phyloP scores from a whole-genome alignment of 2,888 invertebrate species.

The Lampropteryx suffumata region DNA sequence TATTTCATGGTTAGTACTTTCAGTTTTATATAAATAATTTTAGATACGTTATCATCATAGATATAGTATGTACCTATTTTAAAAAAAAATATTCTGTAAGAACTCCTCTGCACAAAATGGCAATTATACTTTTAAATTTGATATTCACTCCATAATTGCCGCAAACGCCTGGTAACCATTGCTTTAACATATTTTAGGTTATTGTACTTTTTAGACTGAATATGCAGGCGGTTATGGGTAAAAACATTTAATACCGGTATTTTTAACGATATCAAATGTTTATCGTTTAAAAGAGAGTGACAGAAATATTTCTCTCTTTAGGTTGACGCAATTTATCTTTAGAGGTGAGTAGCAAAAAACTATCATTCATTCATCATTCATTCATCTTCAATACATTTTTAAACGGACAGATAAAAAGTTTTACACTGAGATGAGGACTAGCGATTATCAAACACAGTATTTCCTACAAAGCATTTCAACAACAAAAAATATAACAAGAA shows the following conservation, averaged over 20 bases:
- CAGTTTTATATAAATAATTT: too few relatives aligned
- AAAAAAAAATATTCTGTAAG: too few relatives aligned
- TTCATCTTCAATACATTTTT: slow-evolving; percentile 66
- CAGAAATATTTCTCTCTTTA: too few relatives aligned
- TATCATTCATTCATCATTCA: slow-evolving; percentile 51
- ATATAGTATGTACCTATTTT: too few relatives aligned
- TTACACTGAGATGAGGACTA: slow-evolving; percentile 71
- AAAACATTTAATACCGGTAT: too few relatives aligned
- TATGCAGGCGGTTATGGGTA: too few relatives aligned
- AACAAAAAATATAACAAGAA: slow-evolving; percentile 69
- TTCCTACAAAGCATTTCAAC: slow-evolving; percentile 67
- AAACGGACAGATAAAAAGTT: slow-evolving; percentile 77
- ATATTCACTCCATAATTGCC: neutral
- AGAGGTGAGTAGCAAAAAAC: slow-evolving; percentile 20
- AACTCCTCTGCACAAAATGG: too few relatives aligned
- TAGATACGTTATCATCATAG: too few relatives aligned
- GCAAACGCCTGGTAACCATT: neutral
- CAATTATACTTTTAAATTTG: too few relatives aligned
- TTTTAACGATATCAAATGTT: too few relatives aligned
- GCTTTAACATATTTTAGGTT: slow-evolving; percentile 11
- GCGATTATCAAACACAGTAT: slow-evolving; percentile 61
- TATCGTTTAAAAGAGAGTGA: neutral
- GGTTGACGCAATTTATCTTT: too few relatives aligned
- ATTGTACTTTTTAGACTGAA: neutral
- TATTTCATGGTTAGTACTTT: too few relatives aligned